These are phyloP conservation scores for Drosophila willistoni DNA, from an alignment of 1,140 invertebrate genomes.

Conservation along the genomic window DNA sequence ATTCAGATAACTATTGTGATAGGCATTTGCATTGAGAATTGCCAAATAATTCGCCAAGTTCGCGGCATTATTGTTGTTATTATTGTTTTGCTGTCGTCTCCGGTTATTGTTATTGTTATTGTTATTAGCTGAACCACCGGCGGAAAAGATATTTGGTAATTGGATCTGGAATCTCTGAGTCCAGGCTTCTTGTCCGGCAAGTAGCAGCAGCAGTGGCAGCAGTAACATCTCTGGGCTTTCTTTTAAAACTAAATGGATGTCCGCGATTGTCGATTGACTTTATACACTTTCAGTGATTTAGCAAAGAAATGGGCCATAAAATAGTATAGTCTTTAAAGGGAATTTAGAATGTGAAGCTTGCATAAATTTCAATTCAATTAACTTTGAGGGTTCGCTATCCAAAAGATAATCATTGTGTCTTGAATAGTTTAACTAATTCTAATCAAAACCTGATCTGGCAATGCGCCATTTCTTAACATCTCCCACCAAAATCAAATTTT, in stretches of 20 bases:
- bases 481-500: not conserved
- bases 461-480: not conserved
- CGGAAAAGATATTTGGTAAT: not conserved
- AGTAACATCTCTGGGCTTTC: not conserved
- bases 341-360: not conserved
- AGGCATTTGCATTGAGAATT: not conserved
- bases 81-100: not conserved
- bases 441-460: not conserved
- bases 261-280: not conserved
- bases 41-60: not conserved
- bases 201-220: not conserved
- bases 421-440: not conserved
- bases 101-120: not conserved
- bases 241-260: not conserved
- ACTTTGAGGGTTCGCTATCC: not conserved
- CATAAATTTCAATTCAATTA: constrained; percentile 10
- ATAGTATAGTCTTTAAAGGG: not conserved
- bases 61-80: not conserved
- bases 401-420: not conserved
- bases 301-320: constrained; percentile 11
- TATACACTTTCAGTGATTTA: not conserved
- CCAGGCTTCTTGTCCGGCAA: not conserved
- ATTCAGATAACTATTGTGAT: not conserved
- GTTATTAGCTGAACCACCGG: not conserved
- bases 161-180: not conserved